Conservation (phyloP, 1,140 invertebrate species). For the Lutraria rhynchaena region DNA sequence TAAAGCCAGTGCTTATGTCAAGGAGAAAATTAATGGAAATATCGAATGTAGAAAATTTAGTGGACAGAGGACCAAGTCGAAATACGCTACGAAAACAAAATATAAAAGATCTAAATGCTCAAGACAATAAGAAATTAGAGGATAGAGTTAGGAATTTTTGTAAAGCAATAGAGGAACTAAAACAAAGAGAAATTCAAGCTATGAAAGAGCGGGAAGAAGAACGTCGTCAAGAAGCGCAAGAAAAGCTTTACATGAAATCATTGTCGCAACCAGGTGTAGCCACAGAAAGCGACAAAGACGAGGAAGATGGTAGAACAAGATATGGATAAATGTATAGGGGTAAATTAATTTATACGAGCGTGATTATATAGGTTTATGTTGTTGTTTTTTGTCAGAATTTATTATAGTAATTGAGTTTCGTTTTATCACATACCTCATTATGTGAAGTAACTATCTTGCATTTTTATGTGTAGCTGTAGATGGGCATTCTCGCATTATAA, state of each 20-base stretch:
- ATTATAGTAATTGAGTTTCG: no score
- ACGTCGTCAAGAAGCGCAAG: conserved; percentile 4
- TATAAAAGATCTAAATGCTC: conserved; percentile 25
- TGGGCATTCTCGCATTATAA: no score
- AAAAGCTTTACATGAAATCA: conserved; percentile 5
- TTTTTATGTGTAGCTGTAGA: no score
- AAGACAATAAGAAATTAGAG: conserved; percentile 20
- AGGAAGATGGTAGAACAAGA: conserved; percentile 18
- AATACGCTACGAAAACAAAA: conserved; percentile 45
- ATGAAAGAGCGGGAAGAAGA: conserved; percentile 51
- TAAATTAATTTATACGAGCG: no score
- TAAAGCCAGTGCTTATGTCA: conserved; percentile 57
- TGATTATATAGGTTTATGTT: no score
- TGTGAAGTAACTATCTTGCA: no score
- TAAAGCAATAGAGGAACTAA: conserved; percentile 41
- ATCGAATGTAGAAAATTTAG: conserved; percentile 36
- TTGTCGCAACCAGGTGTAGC: conserved; percentile 1
- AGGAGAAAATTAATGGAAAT: conserved; percentile 46
- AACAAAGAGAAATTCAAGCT: conserved; percentile 27
- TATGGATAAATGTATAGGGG: no score
- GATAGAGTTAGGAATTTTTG: conserved; percentile 49
- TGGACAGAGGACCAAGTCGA: conserved; percentile 57
- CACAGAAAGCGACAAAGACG: conserved; percentile 35
- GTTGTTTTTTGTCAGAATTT: no score
- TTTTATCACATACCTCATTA: no score